Percentiles rank a stretch among this genome's conserved stretches.
Evolutionary conservation across 2,797 vertebrate species (phyloP).

Genomic region (Jordanella pulchra): DNA sequence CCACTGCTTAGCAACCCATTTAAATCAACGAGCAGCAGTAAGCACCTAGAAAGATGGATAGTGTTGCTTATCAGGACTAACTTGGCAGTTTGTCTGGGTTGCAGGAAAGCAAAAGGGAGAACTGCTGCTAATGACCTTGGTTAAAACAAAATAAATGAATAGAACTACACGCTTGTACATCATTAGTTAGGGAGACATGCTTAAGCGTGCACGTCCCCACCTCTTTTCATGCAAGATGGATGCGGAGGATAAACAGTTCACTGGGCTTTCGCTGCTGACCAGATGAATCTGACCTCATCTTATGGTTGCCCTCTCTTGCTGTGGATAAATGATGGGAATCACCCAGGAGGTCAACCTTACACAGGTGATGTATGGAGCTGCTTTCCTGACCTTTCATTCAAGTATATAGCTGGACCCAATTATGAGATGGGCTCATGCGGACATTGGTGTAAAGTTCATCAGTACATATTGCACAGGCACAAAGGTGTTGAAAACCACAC

Average conservation of each 20-base stretch:
- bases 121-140: conserved; percentile 71
- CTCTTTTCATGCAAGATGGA: not conserved
- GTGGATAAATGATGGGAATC: conserved; percentile 67
- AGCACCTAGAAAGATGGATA: conserved; percentile 65
- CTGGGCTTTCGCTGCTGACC: conserved; percentile 25
- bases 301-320: conserved; percentile 40
- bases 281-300: conserved; percentile 66
- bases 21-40: conserved; percentile 58
- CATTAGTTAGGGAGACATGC: not conserved
- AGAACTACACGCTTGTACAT: conserved; percentile 10
- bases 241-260: conserved; percentile 26
- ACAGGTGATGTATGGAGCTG: conserved; percentile 69
- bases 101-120: conserved; percentile 46
- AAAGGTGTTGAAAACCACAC: too few relatives aligned
- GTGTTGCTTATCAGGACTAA: conserved; percentile 65
- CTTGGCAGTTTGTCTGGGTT: conserved; percentile 76
- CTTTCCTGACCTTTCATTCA: conserved; percentile 67
- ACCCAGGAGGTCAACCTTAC: conserved; percentile 48
- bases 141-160: conserved; percentile 6
- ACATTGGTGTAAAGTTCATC: too few relatives aligned
- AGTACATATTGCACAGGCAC: too few relatives aligned
- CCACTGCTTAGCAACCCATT: conserved; percentile 54
- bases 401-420: conserved; percentile 56
- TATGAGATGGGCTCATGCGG: conserved; percentile 19
- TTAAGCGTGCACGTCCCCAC: conserved; percentile 4